A percentile compares a stretch with the other conserved stretches of the same genome.
Evolutionary conservation across 1,140 invertebrate genomes (phyloP).

Genomic region (Globodera rostochiensis): DNA sequence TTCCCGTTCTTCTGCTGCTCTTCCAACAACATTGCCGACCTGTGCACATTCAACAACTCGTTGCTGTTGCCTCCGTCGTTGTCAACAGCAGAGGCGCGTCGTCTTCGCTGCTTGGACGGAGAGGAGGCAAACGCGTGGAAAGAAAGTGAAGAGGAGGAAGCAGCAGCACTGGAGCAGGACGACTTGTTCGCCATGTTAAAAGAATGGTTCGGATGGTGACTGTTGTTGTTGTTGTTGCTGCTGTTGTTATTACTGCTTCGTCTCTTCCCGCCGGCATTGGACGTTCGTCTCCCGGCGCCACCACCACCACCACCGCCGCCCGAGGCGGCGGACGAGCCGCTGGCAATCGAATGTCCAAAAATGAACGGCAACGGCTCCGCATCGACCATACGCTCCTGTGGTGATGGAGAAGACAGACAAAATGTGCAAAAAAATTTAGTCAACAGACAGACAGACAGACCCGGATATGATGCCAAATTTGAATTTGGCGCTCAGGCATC

Average conservation of each 20-base stretch:
- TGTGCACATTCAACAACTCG: too few relatives aligned
- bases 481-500: conserved; percentile 24
- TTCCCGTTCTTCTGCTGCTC: too few relatives aligned
- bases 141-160: too few relatives aligned
- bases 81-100: background rate
- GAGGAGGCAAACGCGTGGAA: too few relatives aligned
- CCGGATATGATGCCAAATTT: conserved; percentile 22
- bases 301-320: conserved; percentile 1
- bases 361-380: conserved; percentile 25
- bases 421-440: background rate
- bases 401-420: background rate
- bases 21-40: too few relatives aligned
- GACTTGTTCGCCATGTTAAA: too few relatives aligned
- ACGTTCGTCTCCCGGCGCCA: background rate
- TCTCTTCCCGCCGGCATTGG: conserved; percentile 7
- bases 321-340: background rate
- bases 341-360: conserved; percentile 26
- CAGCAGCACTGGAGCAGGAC: too few relatives aligned
- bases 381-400: conserved; percentile 29
- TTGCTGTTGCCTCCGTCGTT: background rate
- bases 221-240: background rate
- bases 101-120: background rate
- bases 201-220: too few relatives aligned
- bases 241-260: conserved; percentile 19
- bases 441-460: background rate